Base-by-base conservation (phyloP, 2,888 invertebrate species). In the Cheilosia variabilis region DNA sequence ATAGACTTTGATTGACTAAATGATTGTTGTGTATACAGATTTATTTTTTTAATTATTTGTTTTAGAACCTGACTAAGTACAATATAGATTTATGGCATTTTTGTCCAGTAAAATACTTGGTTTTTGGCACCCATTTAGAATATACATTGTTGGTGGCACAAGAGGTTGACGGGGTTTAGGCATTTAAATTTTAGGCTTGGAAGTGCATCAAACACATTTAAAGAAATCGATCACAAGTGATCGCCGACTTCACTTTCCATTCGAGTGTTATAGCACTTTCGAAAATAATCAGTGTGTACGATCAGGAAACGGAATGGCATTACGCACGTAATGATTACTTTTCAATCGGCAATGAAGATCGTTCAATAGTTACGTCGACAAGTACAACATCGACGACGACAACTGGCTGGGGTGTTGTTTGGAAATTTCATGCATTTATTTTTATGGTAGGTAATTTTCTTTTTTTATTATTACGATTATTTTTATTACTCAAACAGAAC, bases 11-110 rank as follows among this genome's bases (percentile, higher is more conserved):
- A 81, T 81, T 81, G 80, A 75, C 80, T 80, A 75, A 68, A 75
- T 80, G 80, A 73, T 80, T 80, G 80, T 80, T 75, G 80, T 50
- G 17, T 75, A 80, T 47, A 73, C 53, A 73, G 58, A 53, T 66
- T 72, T 72, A 45, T 65, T 58, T 53, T 52, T 58, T 52, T 13
- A 24, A 24, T 50, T 72, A 47, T 60, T 79, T 53, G 34, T 66
- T 66, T 73, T 37, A 50, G 60, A 66, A 68, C 53, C 65, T 80
- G 66, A 80, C 66, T 43, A 47, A 60, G 58, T 73, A 60, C 52
- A 73, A 37, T 71, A 55, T 17, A 31, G 55, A 24, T 57, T 71
- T 72, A 79, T 79, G 73, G 73, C 65, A 66, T 66, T 63, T 78
- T n/a, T 31, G 31, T 31, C 9, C 31, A 31, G 43, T 27, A 6